Conservation (phyloP, 2,888 invertebrate genomes). For the Amiota communis region DNA sequence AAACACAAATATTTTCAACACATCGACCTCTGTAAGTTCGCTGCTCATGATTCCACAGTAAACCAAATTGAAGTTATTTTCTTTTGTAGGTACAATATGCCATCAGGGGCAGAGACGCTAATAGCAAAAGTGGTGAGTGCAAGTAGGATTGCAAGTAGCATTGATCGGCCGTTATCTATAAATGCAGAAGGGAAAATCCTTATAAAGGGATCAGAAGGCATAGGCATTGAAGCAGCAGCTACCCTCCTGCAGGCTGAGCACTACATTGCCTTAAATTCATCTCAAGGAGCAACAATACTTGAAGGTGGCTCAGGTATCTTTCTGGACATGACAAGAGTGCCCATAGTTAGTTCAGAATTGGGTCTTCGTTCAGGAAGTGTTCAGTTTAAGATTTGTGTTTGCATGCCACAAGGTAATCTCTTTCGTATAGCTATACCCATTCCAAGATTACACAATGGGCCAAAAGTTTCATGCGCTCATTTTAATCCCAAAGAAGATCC, state of each 20-base stretch:
- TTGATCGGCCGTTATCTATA: slow-evolving; percentile 79
- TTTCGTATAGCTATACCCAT: slow-evolving; percentile 81
- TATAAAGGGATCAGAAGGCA: slow-evolving; percentile 87
- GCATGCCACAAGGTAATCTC: slow-evolving; percentile 90
- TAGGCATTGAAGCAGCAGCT: slow-evolving; percentile 81
- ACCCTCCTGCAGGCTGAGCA: slow-evolving; percentile 85
- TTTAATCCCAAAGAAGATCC: slow-evolving; percentile 70
- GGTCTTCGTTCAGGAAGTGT: slow-evolving; percentile 73
- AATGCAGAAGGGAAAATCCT: slow-evolving; percentile 80
- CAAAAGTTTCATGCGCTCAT: slow-evolving; percentile 71
- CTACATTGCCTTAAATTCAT: slow-evolving; percentile 84
- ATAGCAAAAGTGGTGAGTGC: slow-evolving; percentile 80
- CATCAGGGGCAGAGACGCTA: slow-evolving; percentile 79
- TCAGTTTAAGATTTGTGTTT: slow-evolving; percentile 91
- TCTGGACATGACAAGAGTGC: slow-evolving; percentile 82
- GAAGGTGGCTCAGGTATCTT: slow-evolving; percentile 81
- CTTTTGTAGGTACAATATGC: slow-evolving; percentile 76
- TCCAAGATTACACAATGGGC: slow-evolving; percentile 73
- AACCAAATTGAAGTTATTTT: not conserved
- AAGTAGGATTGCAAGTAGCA: slow-evolving; percentile 82
- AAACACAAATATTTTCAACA: slow-evolving; percentile 83
- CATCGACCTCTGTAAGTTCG: slow-evolving; percentile 77
- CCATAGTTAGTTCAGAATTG: slow-evolving; percentile 76
- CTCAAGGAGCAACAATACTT: slow-evolving; percentile 83
- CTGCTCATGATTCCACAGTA: not conserved